phyloP scores from a whole-genome alignment of 2,888 invertebrate genomes.

The Sinotaia quadrata region DNA sequence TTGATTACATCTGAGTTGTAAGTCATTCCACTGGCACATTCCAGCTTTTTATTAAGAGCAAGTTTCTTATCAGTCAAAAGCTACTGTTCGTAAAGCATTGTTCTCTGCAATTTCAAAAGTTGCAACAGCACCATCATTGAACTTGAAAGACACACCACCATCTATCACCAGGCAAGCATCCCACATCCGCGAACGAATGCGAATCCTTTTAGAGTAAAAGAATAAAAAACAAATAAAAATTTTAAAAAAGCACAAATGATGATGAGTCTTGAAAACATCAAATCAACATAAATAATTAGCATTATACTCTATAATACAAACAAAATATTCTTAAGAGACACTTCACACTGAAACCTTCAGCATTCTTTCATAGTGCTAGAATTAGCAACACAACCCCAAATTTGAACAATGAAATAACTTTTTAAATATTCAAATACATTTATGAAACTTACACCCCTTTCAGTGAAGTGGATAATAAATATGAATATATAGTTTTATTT shows the following conservation, averaged over 20 bases:
- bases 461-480: too few species aligned
- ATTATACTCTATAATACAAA: background rate
- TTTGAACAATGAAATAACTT: too few species aligned
- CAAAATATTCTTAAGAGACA: background rate
- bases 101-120: constrained; percentile 86
- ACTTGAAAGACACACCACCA: constrained; percentile 92
- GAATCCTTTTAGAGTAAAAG: constrained; percentile 79
- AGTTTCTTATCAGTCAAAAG: constrained; percentile 50
- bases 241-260: too few species aligned
- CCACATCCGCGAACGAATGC: constrained; percentile 89
- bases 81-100: constrained; percentile 88
- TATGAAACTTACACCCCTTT: too few species aligned
- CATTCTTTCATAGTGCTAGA: background rate
- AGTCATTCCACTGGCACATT: too few species aligned
- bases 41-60: too few species aligned
- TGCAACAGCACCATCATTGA: constrained; percentile 94
- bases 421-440: too few species aligned
- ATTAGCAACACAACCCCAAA: background rate
- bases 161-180: constrained; percentile 95
- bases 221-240: too few species aligned
- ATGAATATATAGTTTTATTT: too few species aligned
- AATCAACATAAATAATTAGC: background rate
- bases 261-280: background rate
- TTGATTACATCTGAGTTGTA: too few species aligned
- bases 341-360: background rate